phyloP scores from a whole-genome alignment of 2,113 vertebrate species.

The Plecotus auritus region DNA sequence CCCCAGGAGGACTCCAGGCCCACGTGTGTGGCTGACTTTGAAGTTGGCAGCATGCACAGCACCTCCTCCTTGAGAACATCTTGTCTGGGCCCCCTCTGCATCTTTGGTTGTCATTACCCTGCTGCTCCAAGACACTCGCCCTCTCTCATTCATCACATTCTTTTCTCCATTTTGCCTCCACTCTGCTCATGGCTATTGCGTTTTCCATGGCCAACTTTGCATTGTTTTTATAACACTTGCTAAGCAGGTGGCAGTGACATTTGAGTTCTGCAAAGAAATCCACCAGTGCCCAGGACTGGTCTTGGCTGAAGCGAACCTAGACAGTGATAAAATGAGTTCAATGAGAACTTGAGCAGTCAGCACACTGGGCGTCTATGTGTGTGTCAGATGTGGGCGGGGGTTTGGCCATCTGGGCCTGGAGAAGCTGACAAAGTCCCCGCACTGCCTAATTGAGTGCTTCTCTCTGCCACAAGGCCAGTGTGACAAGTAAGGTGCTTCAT shows the following conservation, averaged over 20 bases:
- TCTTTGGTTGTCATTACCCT: not conserved
- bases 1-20: not conserved
- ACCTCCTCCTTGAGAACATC: not conserved
- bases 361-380: not conserved
- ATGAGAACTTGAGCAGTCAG: not conserved
- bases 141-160: not conserved
- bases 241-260: not conserved
- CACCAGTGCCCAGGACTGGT: not conserved
- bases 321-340: not conserved
- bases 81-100: not conserved
- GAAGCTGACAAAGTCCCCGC: not conserved
- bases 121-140: not conserved
- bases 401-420: not conserved
- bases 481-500: not conserved
- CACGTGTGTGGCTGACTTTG: not conserved
- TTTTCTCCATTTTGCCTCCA: not conserved
- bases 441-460: not conserved
- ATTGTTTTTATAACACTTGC: not conserved
- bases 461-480: conserved; percentile 16
- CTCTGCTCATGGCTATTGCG: not conserved
- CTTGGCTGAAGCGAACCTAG: not conserved
- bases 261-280: not conserved
- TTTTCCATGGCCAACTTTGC: not conserved
- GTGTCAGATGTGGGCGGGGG: not conserved
- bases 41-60: not conserved